Percentiles rank a stretch among this genome's conserved stretches.
Conservation (phyloP, 53 echinoderm and acorn worm genomes). For the Zoroaster sp. region DNA sequence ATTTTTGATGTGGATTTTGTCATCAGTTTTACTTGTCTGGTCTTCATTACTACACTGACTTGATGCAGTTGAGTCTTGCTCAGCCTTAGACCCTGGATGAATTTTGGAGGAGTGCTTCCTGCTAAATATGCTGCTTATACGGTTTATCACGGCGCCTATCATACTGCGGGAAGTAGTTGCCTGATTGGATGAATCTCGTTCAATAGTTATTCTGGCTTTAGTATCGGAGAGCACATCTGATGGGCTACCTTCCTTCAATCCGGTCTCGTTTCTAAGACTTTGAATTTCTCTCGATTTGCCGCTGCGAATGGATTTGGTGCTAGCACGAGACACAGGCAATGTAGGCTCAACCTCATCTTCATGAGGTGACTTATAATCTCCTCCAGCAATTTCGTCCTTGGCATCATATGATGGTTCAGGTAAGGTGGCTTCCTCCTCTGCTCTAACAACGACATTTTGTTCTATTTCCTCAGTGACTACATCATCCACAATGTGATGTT, state of each 20-base stretch:
- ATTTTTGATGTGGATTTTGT: not conserved
- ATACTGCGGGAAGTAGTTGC: not conserved
- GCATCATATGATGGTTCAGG: not conserved
- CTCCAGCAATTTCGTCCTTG: conserved; percentile 24
- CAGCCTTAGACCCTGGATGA: not conserved
- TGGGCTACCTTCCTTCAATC: not conserved
- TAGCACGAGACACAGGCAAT: conserved; percentile 3
- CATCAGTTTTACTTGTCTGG: not conserved
- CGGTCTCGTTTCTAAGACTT: not conserved
- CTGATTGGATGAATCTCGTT: not conserved
- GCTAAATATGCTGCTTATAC: conserved; percentile 37
- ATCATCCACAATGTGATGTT: conserved; percentile 22
- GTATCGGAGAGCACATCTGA: not conserved
- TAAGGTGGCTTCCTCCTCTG: not conserved
- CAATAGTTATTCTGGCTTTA: not conserved
- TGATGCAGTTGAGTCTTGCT: not conserved
- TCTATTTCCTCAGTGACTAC: conserved; percentile 16
- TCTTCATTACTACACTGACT: not conserved
- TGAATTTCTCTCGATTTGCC: conserved; percentile 26
- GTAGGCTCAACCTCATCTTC: conserved; percentile 20
- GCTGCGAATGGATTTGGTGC: conserved; percentile 28
- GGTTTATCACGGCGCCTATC: conserved; percentile 28
- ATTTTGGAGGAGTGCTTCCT: conserved; percentile 23
- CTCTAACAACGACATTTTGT: not conserved
- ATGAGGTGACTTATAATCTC: conserved; percentile 15